Evolutionary conservation across 2,797 vertebrate species (phyloP), one percentile per base, ranked within the genome.

Genomic region (Lithobates sylvaticus): DNA sequence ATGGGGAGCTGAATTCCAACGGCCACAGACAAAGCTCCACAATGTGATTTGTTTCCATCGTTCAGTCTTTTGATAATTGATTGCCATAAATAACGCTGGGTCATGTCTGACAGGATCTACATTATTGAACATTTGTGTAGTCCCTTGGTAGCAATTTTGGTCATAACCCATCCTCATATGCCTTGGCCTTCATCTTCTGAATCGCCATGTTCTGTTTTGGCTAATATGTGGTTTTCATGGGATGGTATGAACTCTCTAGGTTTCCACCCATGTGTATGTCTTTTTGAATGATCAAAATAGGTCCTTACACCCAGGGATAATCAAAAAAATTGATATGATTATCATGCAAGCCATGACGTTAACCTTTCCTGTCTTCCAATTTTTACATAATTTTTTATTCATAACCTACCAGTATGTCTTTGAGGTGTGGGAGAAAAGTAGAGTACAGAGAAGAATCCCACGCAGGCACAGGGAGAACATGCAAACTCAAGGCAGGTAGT

Each of bases 1-100:
- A 69, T 68, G 81, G 85, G 77, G 65, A 50, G 4, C 36, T 72
- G 68, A 12, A 84, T 84, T 79, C 32, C 67, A 18, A 36, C 36
- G 78, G 73, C 78, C 81, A 54, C 89, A 80, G 81, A 76, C 47
- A 75, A 78, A 54, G 12, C 65, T 69, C 47, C 10, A 32, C 76
- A 21, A 65, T 47, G 16, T 78, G 54, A 42, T 86, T 47, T 68
- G 54, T 76, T 65, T 86, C 34, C n/a, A 16, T 74, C 23, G 10
- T 58, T 36, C 26, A n/a, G 76, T 27, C 70, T 47, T 84, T 82
- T 47, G 42, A 64, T 83, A 78, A 72, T 69, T 16, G 44, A 70
- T 76, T 76, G 44, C 54, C 34, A 47, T 76, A 64, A 85, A 69
- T 85, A 81, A 72, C 9, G 16, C 23, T 42, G 32, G 47, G 67